Percentiles rank a stretch among this genome's conserved stretches.
These are phyloP conservation scores for Brachionus rotundiformis DNA, from an alignment of 1,140 invertebrate genomes.

Conservation along the genomic window DNA sequence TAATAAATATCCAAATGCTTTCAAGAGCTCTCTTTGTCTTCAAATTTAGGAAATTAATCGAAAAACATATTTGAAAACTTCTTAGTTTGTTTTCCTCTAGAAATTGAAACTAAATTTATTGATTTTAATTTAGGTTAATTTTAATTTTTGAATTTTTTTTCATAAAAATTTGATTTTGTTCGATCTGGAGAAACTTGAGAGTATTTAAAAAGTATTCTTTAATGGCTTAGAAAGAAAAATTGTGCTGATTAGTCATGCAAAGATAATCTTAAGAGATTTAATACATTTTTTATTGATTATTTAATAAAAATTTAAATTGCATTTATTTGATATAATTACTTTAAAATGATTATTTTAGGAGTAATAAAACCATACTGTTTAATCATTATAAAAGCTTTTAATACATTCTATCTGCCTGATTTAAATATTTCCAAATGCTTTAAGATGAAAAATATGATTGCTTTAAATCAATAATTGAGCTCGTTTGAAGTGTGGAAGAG, in stretches of 20 bases:
- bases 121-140: background rate
- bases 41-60: background rate
- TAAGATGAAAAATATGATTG: background rate
- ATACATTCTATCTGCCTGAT: background rate
- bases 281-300: background rate
- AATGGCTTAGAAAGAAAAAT: background rate
- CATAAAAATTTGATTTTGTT: too few relatives aligned
- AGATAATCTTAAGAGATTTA: background rate
- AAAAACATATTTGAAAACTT: background rate
- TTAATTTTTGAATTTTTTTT: too few relatives aligned
- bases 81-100: background rate
- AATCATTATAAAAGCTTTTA: conserved; percentile 3
- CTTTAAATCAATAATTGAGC: background rate
- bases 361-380: background rate
- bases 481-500: background rate
- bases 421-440: background rate
- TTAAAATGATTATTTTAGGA: background rate
- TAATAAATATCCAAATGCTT: background rate
- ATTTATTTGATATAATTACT: background rate
- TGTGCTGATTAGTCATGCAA: background rate
- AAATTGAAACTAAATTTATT: background rate
- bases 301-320: background rate
- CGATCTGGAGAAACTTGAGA: background rate
- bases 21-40: background rate
- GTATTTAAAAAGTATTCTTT: background rate